phyloP scores from a whole-genome alignment of 2,797 vertebrate genomes.

The Varecia variegata region DNA sequence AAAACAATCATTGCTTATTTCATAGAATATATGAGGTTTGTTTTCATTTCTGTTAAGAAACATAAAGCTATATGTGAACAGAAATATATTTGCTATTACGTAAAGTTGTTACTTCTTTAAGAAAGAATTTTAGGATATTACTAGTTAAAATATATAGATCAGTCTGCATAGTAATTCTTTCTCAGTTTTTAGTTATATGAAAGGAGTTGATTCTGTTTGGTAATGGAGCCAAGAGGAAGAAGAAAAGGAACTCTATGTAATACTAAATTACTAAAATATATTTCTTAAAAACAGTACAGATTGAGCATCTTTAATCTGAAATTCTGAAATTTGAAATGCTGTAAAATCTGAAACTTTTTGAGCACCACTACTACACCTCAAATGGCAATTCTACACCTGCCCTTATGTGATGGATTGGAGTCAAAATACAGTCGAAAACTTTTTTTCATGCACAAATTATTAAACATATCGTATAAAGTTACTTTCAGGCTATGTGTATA shows the following conservation, averaged over 20 bases:
- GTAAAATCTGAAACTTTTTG: not conserved
- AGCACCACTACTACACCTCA: not conserved
- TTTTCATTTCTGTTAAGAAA: slow-evolving; percentile 34
- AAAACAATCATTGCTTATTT: slow-evolving; percentile 27
- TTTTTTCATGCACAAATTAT: not conserved
- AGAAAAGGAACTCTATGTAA: not conserved
- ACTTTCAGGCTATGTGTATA: not conserved
- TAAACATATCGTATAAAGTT: not conserved
- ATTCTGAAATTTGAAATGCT: not conserved
- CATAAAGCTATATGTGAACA: not conserved
- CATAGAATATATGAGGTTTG: not conserved
- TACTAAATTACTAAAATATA: not conserved
- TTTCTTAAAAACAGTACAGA: not conserved
- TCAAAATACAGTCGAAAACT: not conserved
- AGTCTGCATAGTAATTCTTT: not conserved
- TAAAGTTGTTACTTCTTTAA: not conserved
- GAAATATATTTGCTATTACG: not conserved
- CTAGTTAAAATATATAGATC: not conserved
- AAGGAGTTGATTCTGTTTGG: not conserved
- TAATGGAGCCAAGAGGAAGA: not conserved
- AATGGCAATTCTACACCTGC: not conserved
- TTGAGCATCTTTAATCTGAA: not conserved
- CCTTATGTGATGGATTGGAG: not conserved
- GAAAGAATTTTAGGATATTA: slow-evolving; percentile 52
- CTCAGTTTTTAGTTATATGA: slow-evolving; percentile 21